Percentiles rank a stretch among this genome's conserved stretches.
Evolutionary conservation across 2,113 vertebrate species (phyloP).

Genomic region (Leptobrachium ailaonicum): DNA sequence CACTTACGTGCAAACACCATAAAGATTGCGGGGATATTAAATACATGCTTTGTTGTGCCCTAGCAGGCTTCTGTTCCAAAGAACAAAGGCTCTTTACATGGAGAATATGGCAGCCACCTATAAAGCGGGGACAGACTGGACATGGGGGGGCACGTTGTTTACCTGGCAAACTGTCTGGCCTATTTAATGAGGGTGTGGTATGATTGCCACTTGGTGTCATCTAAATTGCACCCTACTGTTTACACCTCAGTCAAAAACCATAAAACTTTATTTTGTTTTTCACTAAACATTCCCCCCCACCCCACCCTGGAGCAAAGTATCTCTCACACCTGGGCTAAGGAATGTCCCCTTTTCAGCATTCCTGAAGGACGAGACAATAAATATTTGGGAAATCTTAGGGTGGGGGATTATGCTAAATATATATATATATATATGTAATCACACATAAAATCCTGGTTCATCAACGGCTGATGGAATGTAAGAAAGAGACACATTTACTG

Average conservation of each 20-base stretch:
- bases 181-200: slow-evolving; percentile 49
- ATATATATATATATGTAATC: not conserved
- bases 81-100: slow-evolving; percentile 57
- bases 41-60: slow-evolving; percentile 62
- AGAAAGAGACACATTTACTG: no score
- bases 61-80: slow-evolving; percentile 56
- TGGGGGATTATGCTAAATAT: not conserved
- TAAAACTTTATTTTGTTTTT: slow-evolving; percentile 36
- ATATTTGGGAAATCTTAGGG: not conserved
- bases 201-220: slow-evolving; percentile 24
- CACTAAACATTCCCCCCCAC: not conserved
- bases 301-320: not conserved
- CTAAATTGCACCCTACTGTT: slow-evolving; percentile 29
- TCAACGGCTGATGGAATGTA: no score
- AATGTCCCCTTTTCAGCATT: slow-evolving; percentile 27
- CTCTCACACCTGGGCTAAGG: slow-evolving; percentile 23
- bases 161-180: slow-evolving; percentile 46
- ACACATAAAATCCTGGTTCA: no score
- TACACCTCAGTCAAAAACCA: slow-evolving; percentile 28
- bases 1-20: slow-evolving; percentile 67
- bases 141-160: slow-evolving; percentile 47
- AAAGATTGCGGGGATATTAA: slow-evolving; percentile 66
- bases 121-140: slow-evolving; percentile 54
- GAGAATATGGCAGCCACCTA: slow-evolving; percentile 48
- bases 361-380: not conserved